These are phyloP conservation scores for Machaerirhynchus nigripectus DNA, from an alignment of 2,113 vertebrate species.

Conservation along the genomic window DNA sequence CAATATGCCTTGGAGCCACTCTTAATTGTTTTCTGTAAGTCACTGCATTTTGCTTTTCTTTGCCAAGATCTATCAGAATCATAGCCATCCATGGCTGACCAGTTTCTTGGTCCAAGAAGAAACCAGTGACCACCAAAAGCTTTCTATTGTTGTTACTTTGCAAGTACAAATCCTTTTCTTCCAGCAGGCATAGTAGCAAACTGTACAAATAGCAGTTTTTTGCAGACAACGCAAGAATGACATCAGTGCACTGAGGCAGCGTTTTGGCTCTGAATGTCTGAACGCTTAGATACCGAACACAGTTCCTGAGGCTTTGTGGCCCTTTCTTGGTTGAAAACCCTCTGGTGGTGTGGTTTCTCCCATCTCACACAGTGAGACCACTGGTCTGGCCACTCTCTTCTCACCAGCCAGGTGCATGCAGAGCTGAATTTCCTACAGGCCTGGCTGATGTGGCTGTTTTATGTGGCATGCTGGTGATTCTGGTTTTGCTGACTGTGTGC, in stretches of 20 bases:
- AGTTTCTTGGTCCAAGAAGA: neutral
- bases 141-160: slow-evolving; percentile 5
- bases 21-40: slow-evolving; percentile 23
- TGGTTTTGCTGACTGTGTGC: neutral
- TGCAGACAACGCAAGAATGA: neutral
- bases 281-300: neutral
- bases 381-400: neutral
- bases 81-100: neutral
- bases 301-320: neutral
- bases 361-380: neutral
- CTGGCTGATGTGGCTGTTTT: neutral
- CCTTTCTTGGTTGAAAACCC: neutral
- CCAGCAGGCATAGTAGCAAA: neutral
- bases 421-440: neutral
- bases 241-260: neutral
- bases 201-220: neutral
- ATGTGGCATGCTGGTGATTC: neutral
- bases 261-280: neutral
- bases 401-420: neutral
- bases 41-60: neutral
- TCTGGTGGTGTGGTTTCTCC: neutral
- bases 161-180: neutral
- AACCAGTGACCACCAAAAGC: slow-evolving; percentile 8
- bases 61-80: neutral
- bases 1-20: neutral